Percentiles rank a stretch among this genome's conserved stretches.
phyloP scores from a whole-genome alignment of 2,113 vertebrate species.

The Pogonocichla stellata region DNA sequence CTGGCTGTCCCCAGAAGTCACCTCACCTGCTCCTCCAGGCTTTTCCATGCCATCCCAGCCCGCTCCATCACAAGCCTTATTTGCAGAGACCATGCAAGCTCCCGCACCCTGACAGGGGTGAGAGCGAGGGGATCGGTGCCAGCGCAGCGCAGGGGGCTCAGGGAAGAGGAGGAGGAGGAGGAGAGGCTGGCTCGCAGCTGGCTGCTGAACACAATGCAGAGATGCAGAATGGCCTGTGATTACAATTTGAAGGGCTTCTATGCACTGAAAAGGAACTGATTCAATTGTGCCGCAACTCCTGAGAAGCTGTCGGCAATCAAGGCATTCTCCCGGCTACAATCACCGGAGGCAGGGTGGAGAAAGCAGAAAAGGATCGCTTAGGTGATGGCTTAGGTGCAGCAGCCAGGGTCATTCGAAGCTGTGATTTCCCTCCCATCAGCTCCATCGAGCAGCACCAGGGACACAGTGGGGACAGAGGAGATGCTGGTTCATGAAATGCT shows the following conservation, averaged over 20 bases:
- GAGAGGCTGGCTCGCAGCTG: slow-evolving; percentile 26
- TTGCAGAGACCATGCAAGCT: neutral
- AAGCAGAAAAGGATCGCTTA: neutral
- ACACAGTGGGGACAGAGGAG: fast-evolving
- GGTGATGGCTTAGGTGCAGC: slow-evolving; percentile 8
- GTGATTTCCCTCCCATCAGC: neutral
- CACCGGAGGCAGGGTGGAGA: neutral
- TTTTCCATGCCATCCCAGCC: neutral
- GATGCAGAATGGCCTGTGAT: slow-evolving; percentile 63
- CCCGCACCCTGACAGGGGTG: neutral
- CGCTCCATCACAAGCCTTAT: neutral
- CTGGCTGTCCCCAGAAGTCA: neutral
- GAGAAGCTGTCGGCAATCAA: slow-evolving; percentile 74
- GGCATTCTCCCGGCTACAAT: slow-evolving; percentile 30
- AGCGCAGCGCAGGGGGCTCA: neutral
- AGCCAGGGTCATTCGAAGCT: neutral
- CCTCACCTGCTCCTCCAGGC: neutral
- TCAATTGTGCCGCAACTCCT: slow-evolving; percentile 61
- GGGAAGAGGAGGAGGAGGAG: neutral
- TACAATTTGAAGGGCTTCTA: slow-evolving; percentile 72
- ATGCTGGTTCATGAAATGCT: neutral
- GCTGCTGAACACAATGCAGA: slow-evolving; percentile 9
- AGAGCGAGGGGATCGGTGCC: neutral
- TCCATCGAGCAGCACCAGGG: neutral
- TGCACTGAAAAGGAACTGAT: slow-evolving; percentile 73